Evolutionary conservation across 2,797 vertebrate species (phyloP), one percentile per base, ranked within the genome.

Genomic region (Leucoraja ocellata): DNA sequence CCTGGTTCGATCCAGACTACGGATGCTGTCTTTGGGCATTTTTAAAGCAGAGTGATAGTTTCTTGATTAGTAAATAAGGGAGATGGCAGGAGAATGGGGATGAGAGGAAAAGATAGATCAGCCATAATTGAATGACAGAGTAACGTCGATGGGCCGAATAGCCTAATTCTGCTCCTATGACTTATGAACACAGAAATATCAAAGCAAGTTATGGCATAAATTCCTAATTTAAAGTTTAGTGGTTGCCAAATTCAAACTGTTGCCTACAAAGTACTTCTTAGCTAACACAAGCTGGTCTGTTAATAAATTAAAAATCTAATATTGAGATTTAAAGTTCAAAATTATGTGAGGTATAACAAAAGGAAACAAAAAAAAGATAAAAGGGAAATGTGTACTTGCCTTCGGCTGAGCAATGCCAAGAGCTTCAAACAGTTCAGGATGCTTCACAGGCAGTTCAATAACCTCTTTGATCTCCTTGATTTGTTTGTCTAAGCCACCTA

Each of bases 391-490:
- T 39, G 2, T 16, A 54, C 84, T 94, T 94, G 97, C 99, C 98
- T 99, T 99, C 1, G 98, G 99, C 94, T 99, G 98, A 28, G 98
- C 99, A 0, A 99, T 99, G 77, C 99, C 99, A 91, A 99, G 96
- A 0, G 98, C 99, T 95, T 99, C 99, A 1, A 99, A 99, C 78
- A 99, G 97, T 95, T 99, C 98, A 0, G 99, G 99, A 94, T 99
- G 99, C 93, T 99, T 99, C 94, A 99, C 99, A 0, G 99, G 99
- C 94, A 99, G 96, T 96, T 99, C 99, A 0, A 99, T 99, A 93
- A 99, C 99, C 96, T 99, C 99, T 94, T 99, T 99, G 95, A 99
- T 99, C 95, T 99, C 99, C 94, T 99, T 99, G 93, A 99, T 99
- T 96, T 99, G 99, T 94, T 99, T 99, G 95, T 99, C 99, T 94